Evolutionary conservation across 2,888 invertebrate species (phyloP), one percentile per base, ranked within the genome.

Genomic region (Oscheius sp.): DNA sequence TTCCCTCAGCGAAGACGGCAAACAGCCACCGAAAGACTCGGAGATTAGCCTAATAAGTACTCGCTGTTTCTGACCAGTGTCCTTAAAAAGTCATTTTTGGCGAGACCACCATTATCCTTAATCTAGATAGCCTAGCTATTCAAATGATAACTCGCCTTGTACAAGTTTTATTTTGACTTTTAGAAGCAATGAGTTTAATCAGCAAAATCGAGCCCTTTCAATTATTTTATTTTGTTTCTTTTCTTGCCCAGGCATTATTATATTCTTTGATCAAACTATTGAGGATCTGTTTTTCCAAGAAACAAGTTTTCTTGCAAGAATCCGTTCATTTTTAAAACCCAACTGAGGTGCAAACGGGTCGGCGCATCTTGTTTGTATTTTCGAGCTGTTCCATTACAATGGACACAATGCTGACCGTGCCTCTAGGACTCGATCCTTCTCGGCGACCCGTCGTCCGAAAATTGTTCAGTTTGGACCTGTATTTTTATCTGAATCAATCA

Each of bases 11-110:
- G 61, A 6, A 27, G 23, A 42, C 61, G 61, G 61, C 61, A 61
- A 61, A 61, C 61, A 61, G 61, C 61, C 61, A 61, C 61, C 61
- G 61, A 61, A 61, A 45, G 61, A 45, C 61, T n/a, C 45, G n/a
- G 42, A 15, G 61, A 61, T 61, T 61, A 61, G 61, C 42, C 45
- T 61, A 61, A 61, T 61, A 61, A 61, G 61, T 61, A 45, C 42
- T 42, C 27, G 42, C 61, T 29, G 45, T 25, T 61, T 42, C 61
- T 45, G 25, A 25, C 55, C 15, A 33, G 23, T n/a, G n/a, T n/a
- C n/a, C n/a, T n/a, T n/a, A n/a, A n/a, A n/a, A n/a, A n/a, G n/a
- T n/a, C n/a, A n/a, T n/a, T n/a, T n/a, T n/a, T n/a, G n/a, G n/a
- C n/a, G n/a, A n/a, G n/a, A n/a, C n/a, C n/a, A n/a, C n/a, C n/a